Percentiles rank a stretch among this genome's conserved stretches.
Conservation (phyloP, 64 coral and sea anemone genomes). For the Cladopsammia gracilis region DNA sequence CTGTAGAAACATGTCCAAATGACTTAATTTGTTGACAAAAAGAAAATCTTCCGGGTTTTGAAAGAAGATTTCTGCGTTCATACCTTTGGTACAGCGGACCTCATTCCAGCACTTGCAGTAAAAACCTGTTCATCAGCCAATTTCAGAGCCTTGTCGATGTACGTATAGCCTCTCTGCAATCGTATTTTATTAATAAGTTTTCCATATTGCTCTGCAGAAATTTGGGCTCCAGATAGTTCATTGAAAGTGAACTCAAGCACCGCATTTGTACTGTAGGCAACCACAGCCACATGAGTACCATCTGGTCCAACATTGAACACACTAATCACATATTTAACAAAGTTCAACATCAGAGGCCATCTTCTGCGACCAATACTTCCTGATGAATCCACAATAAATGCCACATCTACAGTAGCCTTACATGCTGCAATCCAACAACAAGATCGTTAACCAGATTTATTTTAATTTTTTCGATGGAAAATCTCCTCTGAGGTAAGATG, state of each 20-base stretch:
- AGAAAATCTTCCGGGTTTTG: no score
- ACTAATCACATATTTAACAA: slow-evolving; percentile 49
- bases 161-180: slow-evolving; percentile 73
- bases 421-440: background rate
- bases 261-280: slow-evolving; percentile 66
- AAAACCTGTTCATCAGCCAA: slow-evolving; percentile 63
- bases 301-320: slow-evolving; percentile 63
- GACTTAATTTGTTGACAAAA: background rate
- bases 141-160: slow-evolving; percentile 81
- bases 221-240: background rate
- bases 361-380: slow-evolving; percentile 77
- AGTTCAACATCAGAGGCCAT: slow-evolving; percentile 49
- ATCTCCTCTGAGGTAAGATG: no score
- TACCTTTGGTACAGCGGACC: slow-evolving; percentile 71
- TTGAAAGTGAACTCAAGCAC: slow-evolving; percentile 55
- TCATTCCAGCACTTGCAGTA: slow-evolving; percentile 65
- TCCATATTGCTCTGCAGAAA: background rate
- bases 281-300: slow-evolving; percentile 70
- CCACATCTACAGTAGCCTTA: slow-evolving; percentile 64
- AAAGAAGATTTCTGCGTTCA: background rate
- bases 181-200: slow-evolving; percentile 19
- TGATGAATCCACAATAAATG: slow-evolving; percentile 89
- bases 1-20: no score
- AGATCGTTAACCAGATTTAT: no score
- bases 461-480: no score